Evolutionary conservation across 30 jellyfish, hydroid and myxozoan species (phyloP).

Genomic region (Hydractinia echinata): DNA sequence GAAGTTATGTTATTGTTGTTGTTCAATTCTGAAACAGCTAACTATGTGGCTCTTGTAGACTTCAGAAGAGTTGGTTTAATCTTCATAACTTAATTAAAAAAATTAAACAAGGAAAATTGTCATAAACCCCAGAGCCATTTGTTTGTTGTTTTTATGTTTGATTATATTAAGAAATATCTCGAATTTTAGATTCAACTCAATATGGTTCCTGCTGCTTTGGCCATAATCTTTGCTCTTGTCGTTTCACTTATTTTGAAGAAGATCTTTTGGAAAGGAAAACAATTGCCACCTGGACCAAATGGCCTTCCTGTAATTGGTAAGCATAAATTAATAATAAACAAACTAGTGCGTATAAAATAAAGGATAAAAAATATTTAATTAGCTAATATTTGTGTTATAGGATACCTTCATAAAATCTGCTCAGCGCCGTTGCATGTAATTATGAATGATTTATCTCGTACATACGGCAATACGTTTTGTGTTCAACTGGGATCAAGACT

Average conservation of each 20-base stretch:
- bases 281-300: conserved; percentile 25
- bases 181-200: too few relatives aligned
- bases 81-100: too few relatives aligned
- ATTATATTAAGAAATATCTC: too few relatives aligned
- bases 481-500: conserved; percentile 35
- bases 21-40: too few relatives aligned
- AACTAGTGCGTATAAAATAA: too few relatives aligned
- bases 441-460: conserved; percentile 15
- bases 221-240: not conserved
- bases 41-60: too few relatives aligned
- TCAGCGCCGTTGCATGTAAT: conserved; percentile 12
- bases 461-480: conserved; percentile 31
- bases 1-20: too few relatives aligned
- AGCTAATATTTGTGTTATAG: not conserved
- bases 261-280: not conserved
- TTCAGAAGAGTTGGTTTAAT: too few relatives aligned
- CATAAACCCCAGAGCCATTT: too few relatives aligned
- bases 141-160: too few relatives aligned
- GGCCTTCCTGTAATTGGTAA: conserved; percentile 15
- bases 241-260: not conserved
- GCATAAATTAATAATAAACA: not conserved
- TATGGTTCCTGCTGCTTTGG: too few relatives aligned
- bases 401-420: conserved; percentile 25
- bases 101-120: too few relatives aligned
- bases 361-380: not conserved